These are phyloP conservation scores for Bimastos eiseni DNA, from an alignment of 2,888 invertebrate genomes.

Conservation along the genomic window DNA sequence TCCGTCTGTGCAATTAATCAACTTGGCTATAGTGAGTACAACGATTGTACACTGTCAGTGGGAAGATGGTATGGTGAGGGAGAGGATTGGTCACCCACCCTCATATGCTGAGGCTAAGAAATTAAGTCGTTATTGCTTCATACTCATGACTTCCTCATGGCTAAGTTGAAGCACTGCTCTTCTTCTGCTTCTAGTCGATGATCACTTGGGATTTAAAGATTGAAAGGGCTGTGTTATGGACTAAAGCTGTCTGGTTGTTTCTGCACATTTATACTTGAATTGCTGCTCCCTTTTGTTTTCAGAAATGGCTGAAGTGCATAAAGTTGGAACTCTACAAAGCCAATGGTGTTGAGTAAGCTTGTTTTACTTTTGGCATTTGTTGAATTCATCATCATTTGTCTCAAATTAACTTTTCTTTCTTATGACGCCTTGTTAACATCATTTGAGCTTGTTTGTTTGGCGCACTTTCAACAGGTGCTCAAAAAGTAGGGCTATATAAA, in stretches of 20 bases:
- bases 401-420: neutral
- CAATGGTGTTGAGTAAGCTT: conserved; percentile 7
- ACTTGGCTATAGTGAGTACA: too few relatives aligned
- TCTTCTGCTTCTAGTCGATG: neutral
- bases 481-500: neutral
- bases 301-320: neutral
- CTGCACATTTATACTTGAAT: neutral
- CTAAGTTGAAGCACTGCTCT: neutral
- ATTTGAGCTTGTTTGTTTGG: neutral
- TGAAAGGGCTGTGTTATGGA: too few relatives aligned
- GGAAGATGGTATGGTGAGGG: too few relatives aligned
- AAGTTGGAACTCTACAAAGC: conserved; percentile 8
- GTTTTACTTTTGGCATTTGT: neutral
- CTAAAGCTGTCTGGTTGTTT: neutral
- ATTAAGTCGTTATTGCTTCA: too few relatives aligned
- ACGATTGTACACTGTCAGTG: too few relatives aligned
- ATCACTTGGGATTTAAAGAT: neutral
- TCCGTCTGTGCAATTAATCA: too few relatives aligned
- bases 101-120: too few relatives aligned
- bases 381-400: neutral
- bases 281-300: neutral
- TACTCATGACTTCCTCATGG: too few relatives aligned
- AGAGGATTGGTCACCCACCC: too few relatives aligned
- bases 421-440: too few relatives aligned
- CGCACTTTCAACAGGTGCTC: neutral